These are phyloP conservation scores for Knipowitschia caucasica DNA, from an alignment of 2,797 vertebrate genomes.

Conservation along the genomic window DNA sequence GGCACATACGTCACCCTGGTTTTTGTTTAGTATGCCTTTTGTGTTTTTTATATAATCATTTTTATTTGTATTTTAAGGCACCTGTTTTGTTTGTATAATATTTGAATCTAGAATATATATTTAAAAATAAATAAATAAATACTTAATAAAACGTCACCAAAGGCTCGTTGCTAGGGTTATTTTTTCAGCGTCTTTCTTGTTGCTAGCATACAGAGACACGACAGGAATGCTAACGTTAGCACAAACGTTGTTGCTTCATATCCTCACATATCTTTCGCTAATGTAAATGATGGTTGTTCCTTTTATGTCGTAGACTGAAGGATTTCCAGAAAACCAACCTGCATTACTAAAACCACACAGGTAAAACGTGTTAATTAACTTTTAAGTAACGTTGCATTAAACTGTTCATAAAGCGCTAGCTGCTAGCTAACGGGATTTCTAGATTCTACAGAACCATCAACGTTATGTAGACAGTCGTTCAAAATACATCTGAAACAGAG, in stretches of 20 bases:
- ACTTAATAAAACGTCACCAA: no score
- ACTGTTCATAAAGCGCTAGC: not conserved
- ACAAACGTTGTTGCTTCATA: not conserved
- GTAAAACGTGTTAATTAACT: no score
- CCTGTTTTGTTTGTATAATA: not conserved
- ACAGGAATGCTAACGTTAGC: constrained; percentile 13
- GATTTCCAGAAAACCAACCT: not conserved
- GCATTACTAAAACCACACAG: not conserved
- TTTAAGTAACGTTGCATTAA: no score
- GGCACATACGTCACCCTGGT: no score
- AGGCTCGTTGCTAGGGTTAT: constrained; percentile 56
- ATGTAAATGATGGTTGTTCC: not conserved
- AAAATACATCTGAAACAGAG: not conserved
- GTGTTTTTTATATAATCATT: no score
- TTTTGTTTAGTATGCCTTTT: no score
- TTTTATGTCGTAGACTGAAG: not conserved
- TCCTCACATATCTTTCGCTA: not conserved
- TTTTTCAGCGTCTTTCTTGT: constrained; percentile 54
- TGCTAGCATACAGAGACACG: constrained; percentile 60
- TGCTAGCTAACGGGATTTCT: not conserved
- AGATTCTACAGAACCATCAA: no score
- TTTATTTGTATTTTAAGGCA: no score
- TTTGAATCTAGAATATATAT: constrained; percentile 30
- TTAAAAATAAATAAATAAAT: not conserved
- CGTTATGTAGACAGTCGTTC: not conserved